These are phyloP conservation scores for Diorhabda carinulata DNA, from an alignment of 1,140 invertebrate species.

Conservation along the genomic window DNA sequence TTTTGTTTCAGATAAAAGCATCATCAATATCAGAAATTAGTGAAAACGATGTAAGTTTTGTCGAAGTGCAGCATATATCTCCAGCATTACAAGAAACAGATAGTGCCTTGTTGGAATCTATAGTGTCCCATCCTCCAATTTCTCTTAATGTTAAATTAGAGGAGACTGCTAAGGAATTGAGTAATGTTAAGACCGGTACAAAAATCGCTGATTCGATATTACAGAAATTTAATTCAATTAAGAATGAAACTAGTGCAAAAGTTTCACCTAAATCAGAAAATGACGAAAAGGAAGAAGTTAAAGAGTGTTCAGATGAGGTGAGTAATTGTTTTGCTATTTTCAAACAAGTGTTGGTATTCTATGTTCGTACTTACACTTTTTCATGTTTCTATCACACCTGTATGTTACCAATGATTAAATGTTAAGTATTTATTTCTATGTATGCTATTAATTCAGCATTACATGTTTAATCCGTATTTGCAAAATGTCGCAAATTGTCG, in stretches of 20 bases:
- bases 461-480: no score
- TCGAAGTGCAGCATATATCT: constrained; percentile 33
- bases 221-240: constrained; percentile 44
- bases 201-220: constrained; percentile 45
- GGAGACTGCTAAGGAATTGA: constrained; percentile 44
- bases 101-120: constrained; percentile 42
- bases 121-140: constrained; percentile 35
- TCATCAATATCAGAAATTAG: no score
- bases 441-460: no score
- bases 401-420: no score
- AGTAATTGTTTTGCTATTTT: neutral
- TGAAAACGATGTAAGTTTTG: no score
- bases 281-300: constrained; percentile 25
- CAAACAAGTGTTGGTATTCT: no score
- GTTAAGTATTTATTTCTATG: no score
- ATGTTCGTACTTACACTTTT: no score
- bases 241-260: constrained; percentile 36
- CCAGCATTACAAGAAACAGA: constrained; percentile 46
- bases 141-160: constrained; percentile 48
- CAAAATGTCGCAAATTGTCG: no score
- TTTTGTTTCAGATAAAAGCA: no score
- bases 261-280: constrained; percentile 9
- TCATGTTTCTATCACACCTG: no score
- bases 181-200: constrained; percentile 40
- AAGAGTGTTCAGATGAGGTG: neutral